Evolutionary conservation across 2,113 vertebrate genomes (phyloP), one percentile per base, ranked within the genome.

Genomic region (Excalfactoria chinensis): DNA sequence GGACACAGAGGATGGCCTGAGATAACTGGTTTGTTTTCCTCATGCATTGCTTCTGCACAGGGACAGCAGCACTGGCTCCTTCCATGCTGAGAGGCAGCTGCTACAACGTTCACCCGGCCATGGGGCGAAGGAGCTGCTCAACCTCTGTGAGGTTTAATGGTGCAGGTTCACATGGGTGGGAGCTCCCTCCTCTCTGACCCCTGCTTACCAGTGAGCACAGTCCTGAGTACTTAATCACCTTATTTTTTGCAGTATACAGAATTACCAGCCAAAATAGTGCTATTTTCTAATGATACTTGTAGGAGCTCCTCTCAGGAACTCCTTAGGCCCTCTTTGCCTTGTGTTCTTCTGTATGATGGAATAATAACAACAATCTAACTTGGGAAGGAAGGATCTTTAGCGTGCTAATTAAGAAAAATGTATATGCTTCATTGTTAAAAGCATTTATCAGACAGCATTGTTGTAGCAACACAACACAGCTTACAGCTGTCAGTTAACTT

Each of bases 61-160:
- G 30, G 40, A 2, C 51, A 43, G 40, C 48, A 67, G 7, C 2
- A 1, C 9, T n/a, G 0, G 22, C 9, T 48, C 51, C n/a, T 41
- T 14, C 10, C 18, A 34, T 20, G 32, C 56, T 1, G 7, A 11
- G 34, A 43, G 49, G 62, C 79, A 49, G 46, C 7, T 2, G 55
- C 11, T 6, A 3, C 34, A 12, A 28, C 0, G 0, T 23, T n/a
- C 2, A 1, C 67, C 83, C 3, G 22, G 11, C 6, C 6, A 6
- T 7, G 21, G 21, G 28, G 15, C 0, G 0, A 32, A 34, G 37
- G 44, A 58, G 9, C 34, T 77, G n/a, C 56, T 66, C 81, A 73
- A 0, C 44, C 15, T 44, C 3, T 1, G 41, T 16, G 28, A 30
- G 26, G 40, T 48, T 23, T 16, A 23, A 30, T 48, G n/a, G 35